Evolutionary conservation across 2,888 invertebrate species (phyloP), one percentile per base, ranked within the genome.

Genomic region (Drosophila peninsularis): DNA sequence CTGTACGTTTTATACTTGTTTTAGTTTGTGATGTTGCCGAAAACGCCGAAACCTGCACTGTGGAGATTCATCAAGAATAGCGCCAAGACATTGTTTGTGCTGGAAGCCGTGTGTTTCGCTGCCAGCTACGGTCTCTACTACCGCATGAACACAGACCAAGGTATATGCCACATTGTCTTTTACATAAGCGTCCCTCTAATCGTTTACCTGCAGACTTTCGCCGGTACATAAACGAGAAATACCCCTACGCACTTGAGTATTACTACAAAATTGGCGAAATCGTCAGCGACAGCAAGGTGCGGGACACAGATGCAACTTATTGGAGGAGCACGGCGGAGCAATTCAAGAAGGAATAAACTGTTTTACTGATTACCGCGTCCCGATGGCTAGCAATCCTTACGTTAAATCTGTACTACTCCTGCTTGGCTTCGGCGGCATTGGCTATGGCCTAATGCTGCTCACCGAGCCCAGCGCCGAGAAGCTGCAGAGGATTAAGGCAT

Each of bases 221-320:
- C 71, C 93, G 94, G 80, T 95, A 95, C 89, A 94, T 96, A 92
- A 93, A 93, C 91, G 93, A 95, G 62, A 95, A 96, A 75, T 95
- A 93, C 90, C 95, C 95, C 55, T 93, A 92, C 86, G 89, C 95
- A 36, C 92, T 97, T 71, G 94, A 96, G 78, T 93, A 94, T 53
- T 97, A 95, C 91, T 97, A 97, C 91, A 92, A 92, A 79, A 82
- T 96, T 32, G 96, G 96, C 61, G 96, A 96, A 92, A 90, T 92
- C 44, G 77, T 95, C 11, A 94, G 94, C 0, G 92, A 94, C 55
- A 91, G 71, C 58, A 87, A 82, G 5, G 74, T 92, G 30, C 92
- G 96, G 73, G 92, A 94, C 75, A 78, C 93, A 54, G 95, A 95
- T 91, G 90, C 94, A 60, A 92, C 92, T 75, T 91, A 94, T 90